Conservation (phyloP, 23 tunicate species). For the Diplosoma virens region DNA sequence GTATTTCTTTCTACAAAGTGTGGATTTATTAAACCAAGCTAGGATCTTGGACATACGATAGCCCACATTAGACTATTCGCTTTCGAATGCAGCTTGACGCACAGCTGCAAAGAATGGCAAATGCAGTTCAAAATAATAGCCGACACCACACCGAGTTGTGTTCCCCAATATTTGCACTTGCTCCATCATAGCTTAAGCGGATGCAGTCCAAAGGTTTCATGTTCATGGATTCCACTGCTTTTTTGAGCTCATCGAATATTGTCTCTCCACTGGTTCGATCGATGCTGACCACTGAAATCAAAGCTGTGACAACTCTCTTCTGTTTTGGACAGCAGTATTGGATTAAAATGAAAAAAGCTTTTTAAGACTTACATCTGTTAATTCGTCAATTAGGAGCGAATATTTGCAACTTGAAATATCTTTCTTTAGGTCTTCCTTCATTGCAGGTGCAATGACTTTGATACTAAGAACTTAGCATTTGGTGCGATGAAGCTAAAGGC, state of each 20-base stretch:
- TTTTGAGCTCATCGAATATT: conserved; percentile 2
- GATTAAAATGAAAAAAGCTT: neutral
- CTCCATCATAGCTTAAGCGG: neutral
- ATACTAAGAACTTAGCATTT: neutral
- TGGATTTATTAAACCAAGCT: neutral
- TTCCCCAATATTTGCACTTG: conserved; percentile 9
- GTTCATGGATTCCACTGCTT: conserved; percentile 9
- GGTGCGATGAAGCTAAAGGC: neutral
- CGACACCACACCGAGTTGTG: conserved; percentile 8
- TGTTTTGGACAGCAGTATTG: neutral
- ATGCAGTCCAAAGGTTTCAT: neutral
- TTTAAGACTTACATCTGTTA: conserved; percentile 6
- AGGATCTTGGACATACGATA: neutral
- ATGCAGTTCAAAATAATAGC: neutral
- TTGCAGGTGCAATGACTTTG: conserved; percentile 7
- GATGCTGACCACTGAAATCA: conserved; percentile 14
- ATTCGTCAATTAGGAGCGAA: conserved; percentile 18
- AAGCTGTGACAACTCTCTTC: conserved; percentile 9
- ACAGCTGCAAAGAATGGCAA: conserved; percentile 1
- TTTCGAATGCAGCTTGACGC: neutral
- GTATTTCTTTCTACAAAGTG: neutral
- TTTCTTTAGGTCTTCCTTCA: neutral
- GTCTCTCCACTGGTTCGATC: neutral
- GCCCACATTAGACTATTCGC: neutral
- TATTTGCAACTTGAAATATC: neutral